Percentiles rank a stretch among this genome's conserved stretches.
Evolutionary conservation across 2,113 vertebrate species (phyloP).

Genomic region (Gopherus flavomarginatus): DNA sequence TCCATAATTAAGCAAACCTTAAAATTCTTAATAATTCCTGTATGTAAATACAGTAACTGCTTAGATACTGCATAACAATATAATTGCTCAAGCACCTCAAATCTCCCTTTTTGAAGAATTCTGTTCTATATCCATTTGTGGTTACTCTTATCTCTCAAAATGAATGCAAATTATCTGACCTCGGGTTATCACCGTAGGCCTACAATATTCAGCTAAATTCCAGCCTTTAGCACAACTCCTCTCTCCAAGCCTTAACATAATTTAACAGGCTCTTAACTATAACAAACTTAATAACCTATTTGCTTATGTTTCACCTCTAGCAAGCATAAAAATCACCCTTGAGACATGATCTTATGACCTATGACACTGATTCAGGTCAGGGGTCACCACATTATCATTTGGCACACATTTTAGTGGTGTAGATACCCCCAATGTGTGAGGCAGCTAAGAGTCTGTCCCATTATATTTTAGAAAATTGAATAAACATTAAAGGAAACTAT

Average conservation of each 20-base stretch:
- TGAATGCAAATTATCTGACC: background rate
- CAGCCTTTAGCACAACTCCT: background rate
- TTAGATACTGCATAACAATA: background rate
- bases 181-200: background rate
- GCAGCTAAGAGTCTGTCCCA: background rate
- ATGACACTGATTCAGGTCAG: too few species aligned
- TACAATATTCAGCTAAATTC: background rate
- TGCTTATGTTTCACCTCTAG: background rate
- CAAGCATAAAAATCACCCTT: background rate
- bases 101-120: background rate
- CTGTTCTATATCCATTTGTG: background rate
- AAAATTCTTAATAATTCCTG: background rate
- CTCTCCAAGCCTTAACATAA: background rate
- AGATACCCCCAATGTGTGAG: fast-evolving
- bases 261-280: background rate
- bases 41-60: background rate
- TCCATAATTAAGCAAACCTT: background rate
- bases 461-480: background rate
- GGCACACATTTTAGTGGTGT: background rate
- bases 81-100: background rate
- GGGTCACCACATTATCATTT: background rate
- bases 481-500: too few species aligned
- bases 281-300: background rate
- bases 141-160: background rate
- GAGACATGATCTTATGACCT: background rate